A percentile compares a stretch with the other conserved stretches of the same genome.
Evolutionary conservation across 2,113 vertebrate genomes (phyloP).

Genomic region (Candoia aspera): DNA sequence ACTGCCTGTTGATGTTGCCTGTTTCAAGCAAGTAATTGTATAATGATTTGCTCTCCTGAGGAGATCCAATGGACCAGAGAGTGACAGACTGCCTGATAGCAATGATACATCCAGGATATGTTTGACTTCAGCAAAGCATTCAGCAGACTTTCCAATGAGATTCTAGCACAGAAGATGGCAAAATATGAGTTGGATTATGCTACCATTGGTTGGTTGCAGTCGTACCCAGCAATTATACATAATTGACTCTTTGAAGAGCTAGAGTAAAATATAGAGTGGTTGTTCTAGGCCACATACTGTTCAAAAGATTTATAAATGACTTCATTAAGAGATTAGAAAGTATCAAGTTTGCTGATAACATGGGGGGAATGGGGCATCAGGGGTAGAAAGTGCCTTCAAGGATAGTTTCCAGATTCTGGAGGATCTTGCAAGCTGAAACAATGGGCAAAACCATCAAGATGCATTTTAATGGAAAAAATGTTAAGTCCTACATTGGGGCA

Average conservation of each 20-base stretch:
- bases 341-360: too few relatives aligned
- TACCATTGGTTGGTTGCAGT: background rate
- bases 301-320: too few relatives aligned
- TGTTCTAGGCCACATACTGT: too few relatives aligned
- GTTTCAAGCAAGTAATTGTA: constrained; percentile 72
- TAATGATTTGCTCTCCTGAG: constrained; percentile 61
- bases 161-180: background rate
- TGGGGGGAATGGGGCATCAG: too few relatives aligned
- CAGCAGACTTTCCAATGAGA: background rate
- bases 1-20: constrained; percentile 66
- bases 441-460: background rate
- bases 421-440: background rate
- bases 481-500: background rate
- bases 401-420: background rate
- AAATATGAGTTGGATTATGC: background rate
- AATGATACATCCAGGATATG: constrained; percentile 17
- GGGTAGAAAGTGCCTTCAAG: background rate
- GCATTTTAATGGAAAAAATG: background rate
- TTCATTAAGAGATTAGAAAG: too few relatives aligned
- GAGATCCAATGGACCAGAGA: constrained; percentile 45
- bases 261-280: too few relatives aligned
- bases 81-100: constrained; percentile 39
- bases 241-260: too few relatives aligned
- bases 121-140: background rate
- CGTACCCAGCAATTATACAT: background rate